A percentile compares a stretch with the other conserved stretches of the same genome.
phyloP scores from a whole-genome alignment of 2,888 invertebrate genomes.

The Harpalus rubripes region DNA sequence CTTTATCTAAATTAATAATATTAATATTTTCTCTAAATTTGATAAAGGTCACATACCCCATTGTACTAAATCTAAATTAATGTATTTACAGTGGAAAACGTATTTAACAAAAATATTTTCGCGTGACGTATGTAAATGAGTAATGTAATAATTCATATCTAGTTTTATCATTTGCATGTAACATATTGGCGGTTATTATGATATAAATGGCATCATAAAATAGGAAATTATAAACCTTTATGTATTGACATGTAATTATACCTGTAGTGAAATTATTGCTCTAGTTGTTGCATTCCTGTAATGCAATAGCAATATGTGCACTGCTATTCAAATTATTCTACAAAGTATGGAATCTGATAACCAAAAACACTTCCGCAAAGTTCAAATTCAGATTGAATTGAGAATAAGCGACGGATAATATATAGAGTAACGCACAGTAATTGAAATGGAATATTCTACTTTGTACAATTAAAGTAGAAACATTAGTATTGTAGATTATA shows the following conservation, averaged over 20 bases:
- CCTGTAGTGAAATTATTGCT: not conserved
- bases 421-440: not conserved
- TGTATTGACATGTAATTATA: not conserved
- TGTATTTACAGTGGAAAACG: no score
- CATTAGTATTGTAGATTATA: no score
- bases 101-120: no score
- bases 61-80: no score
- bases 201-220: not conserved
- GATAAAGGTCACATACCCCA: no score
- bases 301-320: not conserved
- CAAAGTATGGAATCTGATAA: not conserved
- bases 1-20: no score
- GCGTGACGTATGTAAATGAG: no score
- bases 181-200: not conserved
- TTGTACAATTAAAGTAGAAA: no score
- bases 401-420: not conserved
- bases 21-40: no score
- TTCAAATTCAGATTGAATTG: not conserved
- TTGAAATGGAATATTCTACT: not conserved
- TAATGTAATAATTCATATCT: no score
- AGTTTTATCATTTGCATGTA: not conserved
- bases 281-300: conserved; percentile 1
- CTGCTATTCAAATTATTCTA: not conserved
- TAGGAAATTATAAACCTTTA: not conserved
- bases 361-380: not conserved